A percentile compares a stretch with the other conserved stretches of the same genome.
Evolutionary conservation across 2,888 invertebrate species (phyloP).

Genomic region (Nemapogon koenigi): DNA sequence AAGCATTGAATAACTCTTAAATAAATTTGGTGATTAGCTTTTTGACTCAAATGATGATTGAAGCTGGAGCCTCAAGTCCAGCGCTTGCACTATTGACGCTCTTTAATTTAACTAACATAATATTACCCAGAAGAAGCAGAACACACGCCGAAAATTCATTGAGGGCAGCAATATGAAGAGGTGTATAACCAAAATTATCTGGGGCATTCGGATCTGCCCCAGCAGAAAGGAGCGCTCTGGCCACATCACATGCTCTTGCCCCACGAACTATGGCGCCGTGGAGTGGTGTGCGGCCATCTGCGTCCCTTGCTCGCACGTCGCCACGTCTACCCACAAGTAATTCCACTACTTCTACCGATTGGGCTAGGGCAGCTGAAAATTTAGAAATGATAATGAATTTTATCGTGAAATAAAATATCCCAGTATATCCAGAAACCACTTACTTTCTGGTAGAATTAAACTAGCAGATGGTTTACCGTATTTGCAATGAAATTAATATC

Average conservation of each 20-base stretch:
- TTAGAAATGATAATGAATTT: too few species aligned
- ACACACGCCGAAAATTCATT: constrained; percentile 83
- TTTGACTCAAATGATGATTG: too few species aligned
- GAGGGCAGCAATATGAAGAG: constrained; percentile 81
- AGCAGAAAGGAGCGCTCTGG: constrained; percentile 67
- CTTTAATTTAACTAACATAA: too few species aligned
- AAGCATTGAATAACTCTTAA: too few species aligned
- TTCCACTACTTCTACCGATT: constrained; percentile 79
- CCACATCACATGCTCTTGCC: constrained; percentile 73
- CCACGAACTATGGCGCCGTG: constrained; percentile 84
- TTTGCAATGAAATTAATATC: too few species aligned
- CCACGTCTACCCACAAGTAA: constrained; percentile 71
- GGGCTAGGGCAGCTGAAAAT: constrained; percentile 76
- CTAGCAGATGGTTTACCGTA: too few species aligned
- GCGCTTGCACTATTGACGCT: too few species aligned
- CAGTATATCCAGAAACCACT: too few species aligned
- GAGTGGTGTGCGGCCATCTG: constrained; percentile 78
- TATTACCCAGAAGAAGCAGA: constrained; percentile 68
- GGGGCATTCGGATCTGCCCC: constrained; percentile 78
- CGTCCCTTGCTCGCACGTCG: constrained; percentile 70
- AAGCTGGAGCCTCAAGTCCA: too few species aligned
- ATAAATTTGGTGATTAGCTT: too few species aligned
- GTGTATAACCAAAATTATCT: constrained; percentile 84
- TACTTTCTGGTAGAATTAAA: too few species aligned
- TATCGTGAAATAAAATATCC: too few species aligned